Evolutionary conservation across 1,140 invertebrate species (phyloP).

Genomic region (Drosophila ercepeae): DNA sequence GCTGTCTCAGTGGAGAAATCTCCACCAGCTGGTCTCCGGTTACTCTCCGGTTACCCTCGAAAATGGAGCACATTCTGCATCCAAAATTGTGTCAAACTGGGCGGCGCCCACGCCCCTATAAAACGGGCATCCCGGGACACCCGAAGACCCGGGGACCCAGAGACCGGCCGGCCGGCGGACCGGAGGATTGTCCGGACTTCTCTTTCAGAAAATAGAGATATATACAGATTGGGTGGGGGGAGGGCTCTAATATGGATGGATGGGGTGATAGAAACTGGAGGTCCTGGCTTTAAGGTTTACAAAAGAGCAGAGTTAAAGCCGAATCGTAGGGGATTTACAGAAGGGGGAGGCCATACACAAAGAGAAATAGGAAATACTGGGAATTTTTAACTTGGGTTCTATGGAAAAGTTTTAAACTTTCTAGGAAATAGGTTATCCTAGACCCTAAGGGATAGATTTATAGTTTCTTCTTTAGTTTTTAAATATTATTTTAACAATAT

Average conservation of each 20-base stretch:
- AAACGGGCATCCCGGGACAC: too few species aligned
- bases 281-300: neutral
- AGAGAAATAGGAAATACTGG: neutral
- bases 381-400: neutral
- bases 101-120: constrained; percentile 36
- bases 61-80: constrained; percentile 43
- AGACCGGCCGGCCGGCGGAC: constrained; percentile 27
- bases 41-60: constrained; percentile 1
- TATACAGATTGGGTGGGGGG: neutral
- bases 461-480: too few species aligned
- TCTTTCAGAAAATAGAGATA: constrained; percentile 5
- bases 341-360: neutral
- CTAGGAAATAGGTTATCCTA: too few species aligned
- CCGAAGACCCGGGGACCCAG: too few species aligned
- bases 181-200: neutral
- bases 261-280: neutral
- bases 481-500: too few species aligned
- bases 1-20: constrained; percentile 46
- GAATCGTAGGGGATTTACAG: neutral
- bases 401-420: neutral
- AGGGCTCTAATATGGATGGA: neutral
- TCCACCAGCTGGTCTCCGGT: constrained; percentile 10
- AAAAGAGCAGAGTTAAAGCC: neutral
- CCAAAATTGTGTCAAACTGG: constrained; percentile 55
- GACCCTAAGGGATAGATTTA: too few species aligned